Conservation (phyloP, 2,888 invertebrate species). For the Lithophane socia region DNA sequence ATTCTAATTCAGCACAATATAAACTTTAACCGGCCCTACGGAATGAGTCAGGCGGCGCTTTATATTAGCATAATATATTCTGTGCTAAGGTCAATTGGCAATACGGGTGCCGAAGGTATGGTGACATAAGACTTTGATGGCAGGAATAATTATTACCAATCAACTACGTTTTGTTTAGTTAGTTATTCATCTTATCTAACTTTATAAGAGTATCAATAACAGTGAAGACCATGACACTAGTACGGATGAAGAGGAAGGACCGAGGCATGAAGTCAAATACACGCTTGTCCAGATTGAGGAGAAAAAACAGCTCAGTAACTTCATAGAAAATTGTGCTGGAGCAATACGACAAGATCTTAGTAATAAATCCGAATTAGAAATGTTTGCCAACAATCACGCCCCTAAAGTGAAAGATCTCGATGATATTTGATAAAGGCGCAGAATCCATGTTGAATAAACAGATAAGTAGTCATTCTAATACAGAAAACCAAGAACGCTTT, state of each 20-base stretch:
- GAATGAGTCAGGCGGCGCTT: constrained; percentile 54
- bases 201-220: neutral
- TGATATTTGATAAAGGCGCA: neutral
- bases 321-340: neutral
- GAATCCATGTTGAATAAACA: neutral
- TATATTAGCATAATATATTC: constrained; percentile 56
- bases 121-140: constrained; percentile 36
- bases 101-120: constrained; percentile 24
- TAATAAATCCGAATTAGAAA: neutral
- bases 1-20: constrained; percentile 49
- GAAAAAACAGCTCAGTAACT: neutral
- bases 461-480: neutral
- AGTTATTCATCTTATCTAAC: neutral
- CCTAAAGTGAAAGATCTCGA: too few species aligned
- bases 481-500: neutral
- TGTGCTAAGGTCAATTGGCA: constrained; percentile 53
- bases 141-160: constrained; percentile 22
- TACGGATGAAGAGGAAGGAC: too few species aligned
- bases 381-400: too few species aligned
- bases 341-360: neutral
- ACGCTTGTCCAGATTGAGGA: too few species aligned
- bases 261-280: too few species aligned
- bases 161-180: neutral
- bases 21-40: constrained; percentile 48
- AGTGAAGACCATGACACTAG: neutral